phyloP scores from a whole-genome alignment of 2,797 vertebrate genomes.

The Columba guinea region DNA sequence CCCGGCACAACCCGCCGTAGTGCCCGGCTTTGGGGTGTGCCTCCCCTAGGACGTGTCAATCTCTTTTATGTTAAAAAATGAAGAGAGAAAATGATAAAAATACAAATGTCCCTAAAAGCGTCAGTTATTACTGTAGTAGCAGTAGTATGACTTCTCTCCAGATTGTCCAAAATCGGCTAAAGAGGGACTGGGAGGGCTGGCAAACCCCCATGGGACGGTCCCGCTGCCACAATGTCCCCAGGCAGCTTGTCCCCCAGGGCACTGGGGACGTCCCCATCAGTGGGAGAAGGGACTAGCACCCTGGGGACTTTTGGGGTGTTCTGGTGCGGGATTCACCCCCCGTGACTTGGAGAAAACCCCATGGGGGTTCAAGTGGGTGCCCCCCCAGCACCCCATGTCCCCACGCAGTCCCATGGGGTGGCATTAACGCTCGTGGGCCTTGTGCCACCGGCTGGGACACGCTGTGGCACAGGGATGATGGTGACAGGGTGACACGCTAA shows the following conservation, averaged over 20 bases:
- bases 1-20: neutral
- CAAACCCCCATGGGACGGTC: rapidly evolving
- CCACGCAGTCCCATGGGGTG: neutral
- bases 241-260: neutral
- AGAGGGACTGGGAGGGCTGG: neutral
- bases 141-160: constrained; percentile 58
- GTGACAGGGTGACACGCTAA: neutral
- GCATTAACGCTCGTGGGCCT: neutral
- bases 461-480: neutral
- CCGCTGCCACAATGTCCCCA: neutral
- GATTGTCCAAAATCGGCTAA: constrained; percentile 42
- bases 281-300: neutral
- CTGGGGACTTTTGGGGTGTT: neutral
- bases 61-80: constrained; percentile 37
- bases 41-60: neutral
- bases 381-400: neutral
- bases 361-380: neutral
- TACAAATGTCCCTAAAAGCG: constrained; percentile 54
- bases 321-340: neutral
- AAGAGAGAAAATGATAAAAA: constrained; percentile 32
- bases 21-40: neutral
- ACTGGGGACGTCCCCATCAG: too few species aligned
- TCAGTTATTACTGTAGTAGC: constrained; percentile 49
- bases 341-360: neutral
- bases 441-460: neutral